Percentiles rank a stretch among this genome's conserved stretches.
These are phyloP conservation scores for Uromys caudimaculatus DNA, from an alignment of 2,797 vertebrate species.

Conservation along the genomic window DNA sequence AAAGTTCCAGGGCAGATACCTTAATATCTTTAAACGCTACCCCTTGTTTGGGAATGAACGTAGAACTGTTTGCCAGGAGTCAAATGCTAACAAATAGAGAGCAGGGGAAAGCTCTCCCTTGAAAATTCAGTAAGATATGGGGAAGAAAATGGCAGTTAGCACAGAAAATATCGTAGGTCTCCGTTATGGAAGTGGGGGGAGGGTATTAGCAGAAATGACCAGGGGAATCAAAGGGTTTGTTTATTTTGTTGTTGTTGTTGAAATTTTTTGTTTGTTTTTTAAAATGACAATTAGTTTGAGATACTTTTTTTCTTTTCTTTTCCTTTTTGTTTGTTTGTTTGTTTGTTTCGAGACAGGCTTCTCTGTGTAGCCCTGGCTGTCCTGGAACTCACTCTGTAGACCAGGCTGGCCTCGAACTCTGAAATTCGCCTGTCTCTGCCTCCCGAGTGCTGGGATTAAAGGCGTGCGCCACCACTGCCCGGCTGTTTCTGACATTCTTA, in stretches of 20 bases:
- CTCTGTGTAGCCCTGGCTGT: too few species aligned
- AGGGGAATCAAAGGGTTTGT: conserved; percentile 15
- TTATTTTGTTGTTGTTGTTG: neutral
- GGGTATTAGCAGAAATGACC: neutral
- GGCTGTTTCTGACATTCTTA: conserved; percentile 44
- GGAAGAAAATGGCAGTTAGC: conserved; percentile 23
- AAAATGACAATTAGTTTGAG: conserved; percentile 60
- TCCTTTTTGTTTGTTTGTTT: too few species aligned
- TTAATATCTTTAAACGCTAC: neutral
- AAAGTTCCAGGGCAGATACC: conserved; percentile 20
- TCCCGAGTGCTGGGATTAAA: too few species aligned
- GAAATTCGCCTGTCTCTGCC: too few species aligned
- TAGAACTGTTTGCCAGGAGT: neutral
- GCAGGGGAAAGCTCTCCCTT: neutral
- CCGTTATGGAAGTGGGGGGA: neutral
- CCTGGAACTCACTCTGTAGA: too few species aligned
- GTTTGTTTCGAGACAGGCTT: too few species aligned
- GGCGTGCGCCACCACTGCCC: too few species aligned
- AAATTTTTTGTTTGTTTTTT: neutral
- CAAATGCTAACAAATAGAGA: neutral
- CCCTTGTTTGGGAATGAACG: neutral
- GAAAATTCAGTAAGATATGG: conserved; percentile 13
- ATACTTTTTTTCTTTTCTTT: too few species aligned
- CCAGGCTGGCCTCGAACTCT: too few species aligned
- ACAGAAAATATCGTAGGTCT: neutral